A percentile compares a stretch with the other conserved stretches of the same genome.
Evolutionary conservation across 2,113 vertebrate species (phyloP).

Genomic region (Sprattus sprattus): DNA sequence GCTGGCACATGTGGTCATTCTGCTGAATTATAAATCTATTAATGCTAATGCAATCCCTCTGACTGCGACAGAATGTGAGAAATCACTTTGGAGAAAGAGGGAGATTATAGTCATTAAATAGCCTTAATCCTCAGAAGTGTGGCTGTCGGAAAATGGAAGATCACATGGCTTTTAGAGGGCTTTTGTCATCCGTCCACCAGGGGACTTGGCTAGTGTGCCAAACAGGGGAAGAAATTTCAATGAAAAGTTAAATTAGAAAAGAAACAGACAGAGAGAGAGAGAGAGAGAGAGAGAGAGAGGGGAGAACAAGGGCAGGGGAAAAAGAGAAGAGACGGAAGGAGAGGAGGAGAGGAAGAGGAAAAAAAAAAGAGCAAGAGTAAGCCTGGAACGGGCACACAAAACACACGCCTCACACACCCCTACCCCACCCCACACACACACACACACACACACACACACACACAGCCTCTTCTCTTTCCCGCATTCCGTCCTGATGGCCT

Average conservation of each 20-base stretch:
- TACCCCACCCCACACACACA: slow-evolving; percentile 12
- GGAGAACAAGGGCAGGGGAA: no score
- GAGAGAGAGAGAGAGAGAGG: slow-evolving; percentile 30
- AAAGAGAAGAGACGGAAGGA: background rate
- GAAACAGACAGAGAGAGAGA: slow-evolving; percentile 68
- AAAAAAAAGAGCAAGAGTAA: slow-evolving; percentile 21
- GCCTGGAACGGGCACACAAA: slow-evolving; percentile 50
- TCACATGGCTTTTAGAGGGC: slow-evolving; percentile 82
- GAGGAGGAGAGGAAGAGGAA: background rate
- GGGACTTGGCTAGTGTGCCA: slow-evolving; percentile 79
- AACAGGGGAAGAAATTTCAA: slow-evolving; percentile 77
- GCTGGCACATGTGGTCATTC: slow-evolving; percentile 63
- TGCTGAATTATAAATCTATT: slow-evolving; percentile 71
- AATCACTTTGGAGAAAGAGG: slow-evolving; percentile 79
- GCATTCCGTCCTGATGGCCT: slow-evolving; percentile 51
- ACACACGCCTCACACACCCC: background rate
- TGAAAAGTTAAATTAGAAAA: slow-evolving; percentile 84
- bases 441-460: background rate
- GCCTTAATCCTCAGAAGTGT: slow-evolving; percentile 89
- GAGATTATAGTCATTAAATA: slow-evolving; percentile 95
- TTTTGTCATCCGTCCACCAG: slow-evolving; percentile 77
- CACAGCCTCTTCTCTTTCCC: slow-evolving; percentile 39
- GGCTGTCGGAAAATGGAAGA: slow-evolving; percentile 85
- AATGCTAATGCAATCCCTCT: slow-evolving; percentile 73
- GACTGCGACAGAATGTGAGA: slow-evolving; percentile 73